phyloP scores from a whole-genome alignment of 2,888 invertebrate genomes.

The Atherix ibis region DNA sequence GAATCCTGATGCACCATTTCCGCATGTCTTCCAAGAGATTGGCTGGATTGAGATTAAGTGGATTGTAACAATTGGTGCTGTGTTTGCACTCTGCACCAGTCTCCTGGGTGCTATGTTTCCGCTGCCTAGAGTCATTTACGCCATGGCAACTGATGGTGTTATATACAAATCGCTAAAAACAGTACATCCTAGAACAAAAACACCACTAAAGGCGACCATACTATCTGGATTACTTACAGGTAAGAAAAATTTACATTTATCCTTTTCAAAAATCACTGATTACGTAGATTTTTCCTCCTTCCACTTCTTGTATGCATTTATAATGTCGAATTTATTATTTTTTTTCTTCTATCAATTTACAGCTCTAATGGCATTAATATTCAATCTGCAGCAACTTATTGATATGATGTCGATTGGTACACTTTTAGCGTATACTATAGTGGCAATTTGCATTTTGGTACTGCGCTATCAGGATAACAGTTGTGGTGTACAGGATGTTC shows the following conservation, averaged over 20 bases:
- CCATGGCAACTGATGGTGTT: slow-evolving; percentile 81
- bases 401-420: slow-evolving; percentile 96
- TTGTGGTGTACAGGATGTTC: slow-evolving; percentile 20
- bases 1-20: slow-evolving; percentile 68
- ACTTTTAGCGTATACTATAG: slow-evolving; percentile 78
- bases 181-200: slow-evolving; percentile 58
- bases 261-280: slow-evolving; percentile 3
- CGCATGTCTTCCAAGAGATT: slow-evolving; percentile 62
- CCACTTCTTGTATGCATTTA: no score
- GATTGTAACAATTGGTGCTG: slow-evolving; percentile 81
- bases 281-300: no score
- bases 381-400: slow-evolving; percentile 78
- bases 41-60: slow-evolving; percentile 67
- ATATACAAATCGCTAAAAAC: slow-evolving; percentile 55
- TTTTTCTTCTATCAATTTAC: slow-evolving; percentile 15
- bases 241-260: slow-evolving; percentile 19
- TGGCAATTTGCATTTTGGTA: slow-evolving; percentile 76
- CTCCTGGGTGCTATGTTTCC: slow-evolving; percentile 80
- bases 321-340: background rate
- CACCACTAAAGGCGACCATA: slow-evolving; percentile 62
- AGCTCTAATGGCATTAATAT: slow-evolving; percentile 75
- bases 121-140: slow-evolving; percentile 71
- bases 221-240: slow-evolving; percentile 62
- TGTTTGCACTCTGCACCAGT: slow-evolving; percentile 81
- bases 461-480: slow-evolving; percentile 47